Conservation (phyloP, 2,888 invertebrate genomes). For the Homarus gammarus region DNA sequence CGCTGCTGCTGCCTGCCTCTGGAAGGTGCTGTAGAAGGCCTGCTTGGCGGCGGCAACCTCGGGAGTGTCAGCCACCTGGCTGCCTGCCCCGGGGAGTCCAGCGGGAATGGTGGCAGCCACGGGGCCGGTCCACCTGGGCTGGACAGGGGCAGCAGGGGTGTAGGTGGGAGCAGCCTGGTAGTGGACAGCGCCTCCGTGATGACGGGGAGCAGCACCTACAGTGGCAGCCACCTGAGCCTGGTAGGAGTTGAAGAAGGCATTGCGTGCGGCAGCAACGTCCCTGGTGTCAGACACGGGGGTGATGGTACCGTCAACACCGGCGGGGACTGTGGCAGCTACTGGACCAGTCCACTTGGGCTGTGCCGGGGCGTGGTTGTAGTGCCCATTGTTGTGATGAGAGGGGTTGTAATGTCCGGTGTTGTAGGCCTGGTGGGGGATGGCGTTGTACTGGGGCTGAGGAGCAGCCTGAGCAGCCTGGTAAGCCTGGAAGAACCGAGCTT, state of each 20-base stretch:
- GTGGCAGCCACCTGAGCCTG: conserved; percentile 44
- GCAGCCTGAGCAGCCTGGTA: conserved; percentile 51
- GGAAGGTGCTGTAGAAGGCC: conserved; percentile 62
- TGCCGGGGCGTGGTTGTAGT: background rate
- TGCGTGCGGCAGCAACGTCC: conserved; percentile 47
- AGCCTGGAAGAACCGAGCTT: conserved; percentile 64
- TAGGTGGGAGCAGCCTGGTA: conserved; percentile 15
- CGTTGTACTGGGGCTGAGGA: conserved; percentile 4
- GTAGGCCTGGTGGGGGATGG: conserved; percentile 31
- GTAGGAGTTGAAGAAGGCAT: conserved; percentile 61
- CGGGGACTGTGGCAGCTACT: conserved; percentile 59
- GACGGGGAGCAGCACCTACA: background rate
- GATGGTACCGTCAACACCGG: conserved; percentile 44
- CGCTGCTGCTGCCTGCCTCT: conserved; percentile 51
- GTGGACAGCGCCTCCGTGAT: too few relatives aligned
- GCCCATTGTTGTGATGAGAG: background rate
- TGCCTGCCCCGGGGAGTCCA: conserved; percentile 66
- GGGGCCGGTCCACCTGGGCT: conserved; percentile 73
- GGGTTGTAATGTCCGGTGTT: background rate
- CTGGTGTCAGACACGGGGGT: conserved; percentile 32
- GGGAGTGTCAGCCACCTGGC: conserved; percentile 64
- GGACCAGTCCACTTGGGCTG: conserved; percentile 63
- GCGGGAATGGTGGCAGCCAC: conserved; percentile 73
- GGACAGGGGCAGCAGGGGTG: conserved; percentile 26
- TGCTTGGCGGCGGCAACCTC: conserved; percentile 73